Evolutionary conservation across 1,140 invertebrate species (phyloP).

Genomic region (Spodoptera frugiperda): DNA sequence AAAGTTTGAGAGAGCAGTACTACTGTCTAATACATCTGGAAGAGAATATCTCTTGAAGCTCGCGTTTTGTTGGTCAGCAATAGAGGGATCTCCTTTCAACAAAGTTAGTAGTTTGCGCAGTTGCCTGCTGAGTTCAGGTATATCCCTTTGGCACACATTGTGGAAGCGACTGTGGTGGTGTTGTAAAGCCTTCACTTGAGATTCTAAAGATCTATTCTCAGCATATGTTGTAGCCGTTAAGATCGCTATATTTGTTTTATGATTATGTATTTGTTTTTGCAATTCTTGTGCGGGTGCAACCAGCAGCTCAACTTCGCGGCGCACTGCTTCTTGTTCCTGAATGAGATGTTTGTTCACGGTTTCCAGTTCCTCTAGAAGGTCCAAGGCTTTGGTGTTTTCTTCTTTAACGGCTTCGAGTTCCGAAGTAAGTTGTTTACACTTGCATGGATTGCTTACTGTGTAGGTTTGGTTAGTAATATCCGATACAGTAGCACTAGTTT

Average conservation of each 20-base stretch:
- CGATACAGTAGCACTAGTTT: conserved; percentile 51
- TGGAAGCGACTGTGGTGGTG: conserved; percentile 74
- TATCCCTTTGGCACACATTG: conserved; percentile 76
- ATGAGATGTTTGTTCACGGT: conserved; percentile 58
- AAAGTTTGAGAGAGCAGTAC: conserved; percentile 58
- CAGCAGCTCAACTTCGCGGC: conserved; percentile 70
- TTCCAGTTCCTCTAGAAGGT: conserved; percentile 60
- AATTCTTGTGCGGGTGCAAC: conserved; percentile 69
- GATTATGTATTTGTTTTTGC: conserved; percentile 76
- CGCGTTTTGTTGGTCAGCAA: conserved; percentile 56
- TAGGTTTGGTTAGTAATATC: conserved; percentile 46
- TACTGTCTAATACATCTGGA: conserved; percentile 66
- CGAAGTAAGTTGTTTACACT: conserved; percentile 58
- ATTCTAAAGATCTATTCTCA: conserved; percentile 77
- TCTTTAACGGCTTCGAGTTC: conserved; percentile 56
- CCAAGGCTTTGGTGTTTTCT: conserved; percentile 63
- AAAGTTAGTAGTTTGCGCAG: conserved; percentile 68
- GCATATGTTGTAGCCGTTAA: conserved; percentile 81
- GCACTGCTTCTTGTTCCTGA: conserved; percentile 65
- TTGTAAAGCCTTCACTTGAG: conserved; percentile 76
- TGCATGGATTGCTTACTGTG: conserved; percentile 46
- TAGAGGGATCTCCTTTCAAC: conserved; percentile 62
- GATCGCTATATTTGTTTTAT: conserved; percentile 81
- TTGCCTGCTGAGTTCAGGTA: conserved; percentile 75
- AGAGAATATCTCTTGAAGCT: conserved; percentile 71